Evolutionary conservation across 2,888 invertebrate genomes (phyloP).

Genomic region (Tromatobia lineatoria): DNA sequence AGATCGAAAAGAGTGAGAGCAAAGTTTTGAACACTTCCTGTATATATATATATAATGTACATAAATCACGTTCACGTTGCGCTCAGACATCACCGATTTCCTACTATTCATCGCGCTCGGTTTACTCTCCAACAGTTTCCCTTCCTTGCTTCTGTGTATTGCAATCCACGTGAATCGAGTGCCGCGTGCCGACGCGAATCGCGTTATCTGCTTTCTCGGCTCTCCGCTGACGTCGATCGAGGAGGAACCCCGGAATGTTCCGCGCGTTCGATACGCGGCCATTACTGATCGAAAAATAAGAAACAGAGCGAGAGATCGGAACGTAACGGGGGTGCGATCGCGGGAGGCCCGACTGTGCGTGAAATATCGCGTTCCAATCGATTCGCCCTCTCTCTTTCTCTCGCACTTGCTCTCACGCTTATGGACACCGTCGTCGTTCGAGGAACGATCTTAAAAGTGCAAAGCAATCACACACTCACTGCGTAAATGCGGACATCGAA

Average conservation of each 20-base stretch:
- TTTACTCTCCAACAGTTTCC: constrained; percentile 52
- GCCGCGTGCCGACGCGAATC: constrained; percentile 61
- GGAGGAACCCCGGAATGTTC: constrained; percentile 59
- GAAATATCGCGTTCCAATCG: constrained; percentile 69
- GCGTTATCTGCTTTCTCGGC: constrained; percentile 55
- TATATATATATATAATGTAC: constrained; percentile 38
- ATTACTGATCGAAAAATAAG: constrained; percentile 59
- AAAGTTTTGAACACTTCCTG: constrained; percentile 19
- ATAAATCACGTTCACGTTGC: constrained; percentile 42
- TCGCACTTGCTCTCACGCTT: not conserved
- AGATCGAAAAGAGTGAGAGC: constrained; percentile 33
- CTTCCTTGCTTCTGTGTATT: constrained; percentile 7
- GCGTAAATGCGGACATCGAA: constrained; percentile 12
- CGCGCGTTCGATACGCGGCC: constrained; percentile 63
- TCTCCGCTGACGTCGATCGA: constrained; percentile 38
- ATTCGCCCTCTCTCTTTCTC: constrained; percentile 26
- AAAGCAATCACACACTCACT: constrained; percentile 50
- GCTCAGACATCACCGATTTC: constrained; percentile 7
- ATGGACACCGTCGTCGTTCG: not conserved
- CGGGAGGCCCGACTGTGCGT: constrained; percentile 60
- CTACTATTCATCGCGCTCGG: constrained; percentile 42
- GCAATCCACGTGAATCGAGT: constrained; percentile 7
- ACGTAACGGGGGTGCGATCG: constrained; percentile 32
- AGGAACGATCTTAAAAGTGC: constrained; percentile 42
- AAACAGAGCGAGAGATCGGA: constrained; percentile 44